These are phyloP conservation scores for Barypeithes pellucidus DNA, from an alignment of 2,888 invertebrate genomes.

Conservation along the genomic window DNA sequence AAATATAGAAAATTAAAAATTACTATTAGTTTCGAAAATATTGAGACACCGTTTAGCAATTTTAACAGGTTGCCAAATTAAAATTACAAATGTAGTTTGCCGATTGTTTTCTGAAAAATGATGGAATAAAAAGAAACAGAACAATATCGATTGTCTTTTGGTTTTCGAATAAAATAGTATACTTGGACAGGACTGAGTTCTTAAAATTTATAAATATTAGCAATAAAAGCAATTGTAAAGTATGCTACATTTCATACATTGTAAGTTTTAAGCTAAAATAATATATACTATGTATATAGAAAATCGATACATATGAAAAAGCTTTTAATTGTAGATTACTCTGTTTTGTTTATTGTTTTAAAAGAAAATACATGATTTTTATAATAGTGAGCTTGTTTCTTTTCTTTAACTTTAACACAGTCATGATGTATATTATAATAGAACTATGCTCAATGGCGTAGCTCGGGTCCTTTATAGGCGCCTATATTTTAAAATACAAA, in stretches of 20 bases:
- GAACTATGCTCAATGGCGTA: too few relatives aligned
- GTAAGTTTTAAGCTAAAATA: background rate
- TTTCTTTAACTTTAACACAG: too few relatives aligned
- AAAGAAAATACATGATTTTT: slow-evolving; percentile 20
- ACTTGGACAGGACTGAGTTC: background rate
- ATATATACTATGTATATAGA: slow-evolving; percentile 26
- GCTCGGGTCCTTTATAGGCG: too few relatives aligned
- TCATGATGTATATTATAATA: too few relatives aligned
- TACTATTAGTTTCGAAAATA: background rate
- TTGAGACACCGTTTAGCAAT: background rate
- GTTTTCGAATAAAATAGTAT: background rate
- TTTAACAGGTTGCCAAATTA: background rate
- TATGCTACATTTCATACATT: background rate
- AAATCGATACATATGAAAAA: slow-evolving; percentile 1
- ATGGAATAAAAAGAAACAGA: too few relatives aligned
- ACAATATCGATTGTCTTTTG: background rate
- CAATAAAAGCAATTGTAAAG: slow-evolving; percentile 12
- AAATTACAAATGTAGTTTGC: too few relatives aligned
- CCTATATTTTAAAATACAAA: too few relatives aligned
- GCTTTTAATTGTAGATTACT: slow-evolving; percentile 24
- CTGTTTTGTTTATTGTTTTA: slow-evolving; percentile 10
- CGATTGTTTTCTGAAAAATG: too few relatives aligned
- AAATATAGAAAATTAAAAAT: background rate
- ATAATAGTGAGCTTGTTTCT: background rate
- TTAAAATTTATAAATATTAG: background rate